phyloP scores from a whole-genome alignment of 2,797 vertebrate genomes.

The Falco concolor region DNA sequence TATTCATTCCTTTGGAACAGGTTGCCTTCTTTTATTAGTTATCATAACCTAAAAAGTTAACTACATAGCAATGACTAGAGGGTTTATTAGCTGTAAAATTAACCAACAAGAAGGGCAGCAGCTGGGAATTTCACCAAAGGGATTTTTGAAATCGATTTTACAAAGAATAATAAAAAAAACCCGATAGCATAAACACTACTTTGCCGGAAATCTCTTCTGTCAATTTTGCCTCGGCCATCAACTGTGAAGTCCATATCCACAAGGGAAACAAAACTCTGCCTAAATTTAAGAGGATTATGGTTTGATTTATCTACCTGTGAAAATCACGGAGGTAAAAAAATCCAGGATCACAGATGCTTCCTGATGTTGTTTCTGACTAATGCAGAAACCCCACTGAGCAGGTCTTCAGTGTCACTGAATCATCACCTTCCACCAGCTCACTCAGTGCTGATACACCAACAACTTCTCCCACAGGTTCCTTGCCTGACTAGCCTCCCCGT shows the following conservation, averaged over 20 bases:
- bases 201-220: neutral
- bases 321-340: neutral
- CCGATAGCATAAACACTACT: neutral
- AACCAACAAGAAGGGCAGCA: neutral
- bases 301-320: neutral
- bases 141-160: neutral
- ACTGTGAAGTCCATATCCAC: neutral
- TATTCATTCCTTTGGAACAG: neutral
- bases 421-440: neutral
- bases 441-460: neutral
- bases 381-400: neutral
- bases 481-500: neutral
- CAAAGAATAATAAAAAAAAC: neutral
- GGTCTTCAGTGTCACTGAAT: neutral
- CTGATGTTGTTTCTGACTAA: neutral
- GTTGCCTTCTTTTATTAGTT: neutral
- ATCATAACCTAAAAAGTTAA: neutral
- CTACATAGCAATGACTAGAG: neutral
- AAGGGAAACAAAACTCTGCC: neutral
- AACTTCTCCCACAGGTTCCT: neutral
- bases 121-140: neutral
- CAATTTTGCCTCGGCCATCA: neutral
- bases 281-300: neutral
- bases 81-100: neutral
- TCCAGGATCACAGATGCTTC: neutral